These are phyloP conservation scores for Hydra vulgaris DNA, from an alignment of 30 jellyfish, hydroid and myxozoan genomes.

Conservation along the genomic window DNA sequence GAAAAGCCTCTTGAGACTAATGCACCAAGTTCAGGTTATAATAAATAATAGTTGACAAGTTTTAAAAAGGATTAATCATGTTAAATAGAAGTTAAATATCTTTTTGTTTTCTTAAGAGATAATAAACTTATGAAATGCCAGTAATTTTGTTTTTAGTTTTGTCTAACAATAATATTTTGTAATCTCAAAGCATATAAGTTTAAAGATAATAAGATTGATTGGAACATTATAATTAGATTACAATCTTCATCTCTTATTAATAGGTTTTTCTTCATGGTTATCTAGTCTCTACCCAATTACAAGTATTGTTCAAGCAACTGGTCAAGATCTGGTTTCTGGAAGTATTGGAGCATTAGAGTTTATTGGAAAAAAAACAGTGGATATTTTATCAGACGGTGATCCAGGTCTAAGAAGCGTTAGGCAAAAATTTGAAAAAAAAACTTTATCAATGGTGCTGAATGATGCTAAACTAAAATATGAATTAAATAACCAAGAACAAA, in stretches of 20 bases:
- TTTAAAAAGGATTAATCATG: no score
- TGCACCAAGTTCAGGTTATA: background rate
- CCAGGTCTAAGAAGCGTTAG: constrained; percentile 64
- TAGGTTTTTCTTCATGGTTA: constrained; percentile 51
- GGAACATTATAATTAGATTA: no score
- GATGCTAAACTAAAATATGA: constrained; percentile 69
- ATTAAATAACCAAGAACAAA: constrained; percentile 3
- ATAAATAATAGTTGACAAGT: background rate
- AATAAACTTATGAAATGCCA: no score
- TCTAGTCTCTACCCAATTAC: constrained; percentile 46
- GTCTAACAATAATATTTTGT: no score
- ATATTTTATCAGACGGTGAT: constrained; percentile 78
- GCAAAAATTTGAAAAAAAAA: constrained; percentile 14
- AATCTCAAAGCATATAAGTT: no score
- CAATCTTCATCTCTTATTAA: background rate
- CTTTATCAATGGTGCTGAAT: constrained; percentile 51
- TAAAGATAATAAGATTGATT: no score
- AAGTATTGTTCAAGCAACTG: constrained; percentile 59
- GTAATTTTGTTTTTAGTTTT: no score
- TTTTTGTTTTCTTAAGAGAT: no score
- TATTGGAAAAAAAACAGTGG: constrained; percentile 88
- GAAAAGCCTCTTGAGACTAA: background rate
- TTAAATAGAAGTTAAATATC: no score
- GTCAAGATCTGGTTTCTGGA: constrained; percentile 71
- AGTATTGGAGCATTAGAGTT: constrained; percentile 88